Evolutionary conservation across 2,797 vertebrate genomes (phyloP), one percentile per base, ranked within the genome.

Genomic region (Chelon labrosus): DNA sequence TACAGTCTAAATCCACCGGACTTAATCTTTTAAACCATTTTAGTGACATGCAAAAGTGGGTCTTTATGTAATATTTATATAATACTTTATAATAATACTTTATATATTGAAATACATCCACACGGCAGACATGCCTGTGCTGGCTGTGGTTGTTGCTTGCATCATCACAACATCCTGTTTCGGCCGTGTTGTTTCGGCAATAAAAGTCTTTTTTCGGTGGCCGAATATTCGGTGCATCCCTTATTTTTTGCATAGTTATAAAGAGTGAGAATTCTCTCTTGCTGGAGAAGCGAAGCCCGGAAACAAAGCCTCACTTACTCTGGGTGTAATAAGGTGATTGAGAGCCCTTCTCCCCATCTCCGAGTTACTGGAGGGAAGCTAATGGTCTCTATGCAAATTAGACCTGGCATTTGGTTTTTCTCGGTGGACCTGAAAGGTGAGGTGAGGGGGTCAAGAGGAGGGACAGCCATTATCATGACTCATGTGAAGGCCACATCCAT

Each of bases 381-480:
- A 91, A 91, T 87, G 80, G 84, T 69, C 82, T 65, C 53, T 57
- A 82, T 90, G 89, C 88, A 91, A 90, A 93, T 93, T 76, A 89
- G 53, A 85, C 82, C 35, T 88, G 87, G 77, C 89, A 86, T 91
- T 93, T 91, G 75, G 71, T 83, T 84, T 79, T 70, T 78, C 66
- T 84, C 54, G 0, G 59, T 39, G 49, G 64, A 82, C 66, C 74
- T 56, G 85, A 86, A 82, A 87, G 89, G 82, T 90, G 87, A 88
- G 81, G 82, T 77, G 80, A 89, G 4, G 31, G 67, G 86, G 87
- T 91, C 78, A 88, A 88, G 72, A 85, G 87, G 85, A 91, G 80
- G 80, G 74, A 70, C 37, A 25, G 71, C 70, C 90, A 91, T 93
- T 91, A 91, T 73, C 87, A 69, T 90, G 85, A 90, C 85, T 93